A percentile compares a stretch with the other conserved stretches of the same genome.
phyloP scores from a whole-genome alignment of 2,888 invertebrate genomes.

The Coleophora deauratella region DNA sequence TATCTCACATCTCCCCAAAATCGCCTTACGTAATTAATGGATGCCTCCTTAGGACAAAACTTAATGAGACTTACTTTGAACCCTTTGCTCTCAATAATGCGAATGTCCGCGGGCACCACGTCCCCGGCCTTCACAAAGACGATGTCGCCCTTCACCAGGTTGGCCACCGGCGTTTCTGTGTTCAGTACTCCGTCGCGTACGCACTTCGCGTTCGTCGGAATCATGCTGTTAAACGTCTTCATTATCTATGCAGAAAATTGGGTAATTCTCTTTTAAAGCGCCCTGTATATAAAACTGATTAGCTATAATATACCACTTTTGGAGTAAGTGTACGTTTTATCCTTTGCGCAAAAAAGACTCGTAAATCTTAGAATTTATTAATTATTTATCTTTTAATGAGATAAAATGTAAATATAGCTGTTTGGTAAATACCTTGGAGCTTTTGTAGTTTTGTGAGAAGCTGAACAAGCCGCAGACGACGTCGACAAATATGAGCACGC shows the following conservation, averaged over 20 bases:
- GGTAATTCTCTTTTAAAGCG: background rate
- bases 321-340: no score
- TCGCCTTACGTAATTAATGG: no score
- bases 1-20: no score
- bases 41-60: no score
- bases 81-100: constrained; percentile 94
- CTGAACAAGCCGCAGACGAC: constrained; percentile 98
- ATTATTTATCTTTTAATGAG: no score
- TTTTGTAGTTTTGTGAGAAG: constrained; percentile 98
- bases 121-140: constrained; percentile 93
- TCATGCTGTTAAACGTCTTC: constrained; percentile 98
- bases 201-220: constrained; percentile 91
- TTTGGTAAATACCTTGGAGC: constrained; percentile 76
- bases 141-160: constrained; percentile 95
- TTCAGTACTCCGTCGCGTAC: constrained; percentile 89
- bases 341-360: no score
- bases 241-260: constrained; percentile 83
- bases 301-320: no score
- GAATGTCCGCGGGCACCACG: constrained; percentile 96
- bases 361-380: no score
- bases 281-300: no score
- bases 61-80: constrained; percentile 76
- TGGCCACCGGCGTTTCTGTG: constrained; percentile 86
- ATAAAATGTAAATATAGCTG: no score
- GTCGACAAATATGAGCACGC: constrained; percentile 93